Base-by-base conservation (phyloP, 1,140 invertebrate species). In the Drosophila sproati region DNA sequence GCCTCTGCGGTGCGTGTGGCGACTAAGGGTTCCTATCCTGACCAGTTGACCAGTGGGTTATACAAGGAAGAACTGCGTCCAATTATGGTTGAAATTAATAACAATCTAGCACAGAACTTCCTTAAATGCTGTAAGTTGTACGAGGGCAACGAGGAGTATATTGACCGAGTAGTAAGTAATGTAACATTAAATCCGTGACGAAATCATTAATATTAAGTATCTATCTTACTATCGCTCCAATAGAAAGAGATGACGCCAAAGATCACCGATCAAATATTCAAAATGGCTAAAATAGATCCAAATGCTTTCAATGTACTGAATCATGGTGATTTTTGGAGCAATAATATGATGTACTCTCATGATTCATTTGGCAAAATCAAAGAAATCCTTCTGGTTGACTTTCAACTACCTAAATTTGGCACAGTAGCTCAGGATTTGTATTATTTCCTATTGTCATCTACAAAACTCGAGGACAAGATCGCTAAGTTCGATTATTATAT, bases 231-330 rank as follows among this genome's bases (percentile, higher is more conserved):
- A 3, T 6, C n/a, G 2, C 6, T 48, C n/a, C 8, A 10, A 10
- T 41, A 41, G 39, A 41, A 41, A 41, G 8, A 7, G n/a, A 41
- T 41, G 1, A 10, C 3, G 4, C 8, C 39, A 2, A 10, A 10
- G 8, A 10, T 10, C 8, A 29, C 61, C 28, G 72, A 64, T 43
- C 20, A 50, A 59, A 5, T 66, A 2, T 62, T 60, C 3, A 37
- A 59, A 5, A 28, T 61, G 5, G 10, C 8, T 8, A 71, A 73
- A 12, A 2, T 51, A 0, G 62, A 94, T 28, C 63, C 89, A 3
- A 92, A 93, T 10, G 93, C 93, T 37, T 94, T 95, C 64, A 93
- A 93, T 70, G 94, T 95, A 1, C 83, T 95, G 5, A 94, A 94
- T 80, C 95, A 95, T 59, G 95, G 95, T 3, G 95, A 95, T 82